Percentiles rank a stretch among this genome's conserved stretches.
phyloP scores from a whole-genome alignment of 2,888 invertebrate genomes.

The Zaprionus obscuricornis region DNA sequence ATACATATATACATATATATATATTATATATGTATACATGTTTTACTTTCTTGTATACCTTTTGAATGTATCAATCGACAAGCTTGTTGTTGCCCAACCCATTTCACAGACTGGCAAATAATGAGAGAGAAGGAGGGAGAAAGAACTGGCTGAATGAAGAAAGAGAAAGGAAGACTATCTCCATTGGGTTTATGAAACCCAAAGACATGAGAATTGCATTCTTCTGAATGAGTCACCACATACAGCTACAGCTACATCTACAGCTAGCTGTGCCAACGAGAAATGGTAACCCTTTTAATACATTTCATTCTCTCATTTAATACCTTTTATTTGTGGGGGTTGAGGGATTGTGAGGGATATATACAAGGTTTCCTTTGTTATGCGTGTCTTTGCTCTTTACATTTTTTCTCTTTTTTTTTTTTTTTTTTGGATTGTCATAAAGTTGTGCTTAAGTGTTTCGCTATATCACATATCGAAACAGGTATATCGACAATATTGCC shows the following conservation, averaged over 20 bases:
- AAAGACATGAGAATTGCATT: conserved; percentile 52
- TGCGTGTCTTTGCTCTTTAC: conserved; percentile 2
- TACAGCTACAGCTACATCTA: background rate
- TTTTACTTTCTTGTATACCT: background rate
- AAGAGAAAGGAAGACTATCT: too few relatives aligned
- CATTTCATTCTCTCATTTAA: too few relatives aligned
- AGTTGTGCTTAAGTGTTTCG: conserved; percentile 56
- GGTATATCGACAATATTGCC: conserved; percentile 37
- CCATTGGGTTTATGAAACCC: conserved; percentile 42
- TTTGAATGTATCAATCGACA: conserved; percentile 40
- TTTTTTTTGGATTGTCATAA: conserved; percentile 58
- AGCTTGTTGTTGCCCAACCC: conserved; percentile 34
- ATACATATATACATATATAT: background rate
- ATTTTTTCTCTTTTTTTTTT: too few relatives aligned
- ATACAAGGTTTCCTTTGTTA: conserved; percentile 41
- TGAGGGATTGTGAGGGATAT: too few relatives aligned
- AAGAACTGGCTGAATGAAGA: too few relatives aligned
- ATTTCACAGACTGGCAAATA: conserved; percentile 20
- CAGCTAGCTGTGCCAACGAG: background rate
- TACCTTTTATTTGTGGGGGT: too few relatives aligned
- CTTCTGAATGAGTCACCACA: conserved; percentile 42
- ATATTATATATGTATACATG: background rate
- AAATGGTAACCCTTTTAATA: conserved; percentile 35
- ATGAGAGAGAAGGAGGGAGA: too few relatives aligned
- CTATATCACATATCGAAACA: conserved; percentile 40